These are phyloP conservation scores for Flexamia atlantica DNA, from an alignment of 2,888 invertebrate genomes.

Conservation along the genomic window DNA sequence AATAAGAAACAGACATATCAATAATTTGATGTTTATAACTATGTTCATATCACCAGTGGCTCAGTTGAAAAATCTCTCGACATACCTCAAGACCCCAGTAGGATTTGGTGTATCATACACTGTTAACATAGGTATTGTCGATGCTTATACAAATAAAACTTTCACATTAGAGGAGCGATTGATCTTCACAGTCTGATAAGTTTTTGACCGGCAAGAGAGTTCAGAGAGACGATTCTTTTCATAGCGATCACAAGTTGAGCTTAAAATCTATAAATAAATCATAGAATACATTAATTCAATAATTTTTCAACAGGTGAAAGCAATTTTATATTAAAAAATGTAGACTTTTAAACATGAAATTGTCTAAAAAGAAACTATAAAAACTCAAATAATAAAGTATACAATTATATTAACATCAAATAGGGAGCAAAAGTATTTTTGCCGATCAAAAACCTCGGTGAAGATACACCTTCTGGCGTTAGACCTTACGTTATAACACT, in stretches of 20 bases:
- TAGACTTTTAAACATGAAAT: too few species aligned
- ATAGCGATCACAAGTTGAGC: conserved; percentile 19
- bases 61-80: too few species aligned
- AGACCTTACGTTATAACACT: conserved; percentile 56
- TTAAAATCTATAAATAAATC: neutral
- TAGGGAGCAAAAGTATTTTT: neutral
- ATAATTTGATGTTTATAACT: too few species aligned
- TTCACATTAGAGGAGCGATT: conserved; percentile 36
- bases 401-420: too few species aligned
- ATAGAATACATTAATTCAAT: too few species aligned
- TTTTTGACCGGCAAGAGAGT: conserved; percentile 25
- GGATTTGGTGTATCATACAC: conserved; percentile 52
- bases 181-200: conserved; percentile 31
- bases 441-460: conserved; percentile 22
- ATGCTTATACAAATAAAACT: conserved; percentile 48
- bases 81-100: conserved; percentile 14
- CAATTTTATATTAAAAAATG: too few species aligned
- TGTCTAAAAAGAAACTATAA: too few species aligned
- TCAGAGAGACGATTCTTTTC: conserved; percentile 9
- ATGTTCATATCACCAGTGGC: too few species aligned
- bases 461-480: conserved; percentile 46
- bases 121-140: conserved; percentile 55
- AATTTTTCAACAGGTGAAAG: too few species aligned
- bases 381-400: too few species aligned
- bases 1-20: too few species aligned